Evolutionary conservation across 2,888 invertebrate genomes (phyloP).

Genomic region (Apocheima hispidaria): DNA sequence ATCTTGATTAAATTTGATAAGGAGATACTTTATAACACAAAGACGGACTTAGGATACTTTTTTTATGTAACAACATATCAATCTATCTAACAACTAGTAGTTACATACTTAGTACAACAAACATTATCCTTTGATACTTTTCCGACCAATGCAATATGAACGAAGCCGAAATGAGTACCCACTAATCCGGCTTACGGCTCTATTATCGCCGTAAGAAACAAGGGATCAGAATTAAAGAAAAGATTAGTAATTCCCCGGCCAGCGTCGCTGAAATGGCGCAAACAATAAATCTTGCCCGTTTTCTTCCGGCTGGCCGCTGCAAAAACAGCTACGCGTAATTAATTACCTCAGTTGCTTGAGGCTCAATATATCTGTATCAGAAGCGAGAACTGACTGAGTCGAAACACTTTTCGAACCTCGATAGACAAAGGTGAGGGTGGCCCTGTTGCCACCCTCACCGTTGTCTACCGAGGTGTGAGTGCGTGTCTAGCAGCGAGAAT

Average conservation of each 20-base stretch:
- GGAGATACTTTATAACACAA: too few relatives aligned
- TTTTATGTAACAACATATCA: too few relatives aligned
- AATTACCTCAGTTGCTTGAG: slow-evolving; percentile 62
- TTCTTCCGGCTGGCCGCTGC: slow-evolving; percentile 72
- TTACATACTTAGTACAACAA: too few relatives aligned
- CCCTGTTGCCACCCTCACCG: too few relatives aligned
- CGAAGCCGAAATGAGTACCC: slow-evolving; percentile 66
- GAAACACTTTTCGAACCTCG: slow-evolving; percentile 28
- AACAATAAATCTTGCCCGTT: slow-evolving; percentile 79
- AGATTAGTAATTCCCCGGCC: slow-evolving; percentile 75
- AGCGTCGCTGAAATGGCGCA: slow-evolving; percentile 64
- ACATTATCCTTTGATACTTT: slow-evolving; percentile 34
- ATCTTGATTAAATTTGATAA: too few relatives aligned
- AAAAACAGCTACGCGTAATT: slow-evolving; percentile 80
- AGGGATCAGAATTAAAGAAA: slow-evolving; percentile 80
- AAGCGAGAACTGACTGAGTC: slow-evolving; percentile 25
- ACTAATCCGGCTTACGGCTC: slow-evolving; percentile 72
- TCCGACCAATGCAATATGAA: slow-evolving; percentile 64
- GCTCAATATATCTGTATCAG: slow-evolving; percentile 17
- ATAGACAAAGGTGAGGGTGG: too few relatives aligned
- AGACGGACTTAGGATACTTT: too few relatives aligned
- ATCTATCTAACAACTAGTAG: too few relatives aligned
- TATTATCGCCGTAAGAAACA: slow-evolving; percentile 72
- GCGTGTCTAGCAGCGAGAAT: too few relatives aligned
- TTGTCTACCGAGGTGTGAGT: too few relatives aligned